Base-by-base conservation (phyloP, 2,113 vertebrate genomes). In the Myiopsitta monachus region DNA sequence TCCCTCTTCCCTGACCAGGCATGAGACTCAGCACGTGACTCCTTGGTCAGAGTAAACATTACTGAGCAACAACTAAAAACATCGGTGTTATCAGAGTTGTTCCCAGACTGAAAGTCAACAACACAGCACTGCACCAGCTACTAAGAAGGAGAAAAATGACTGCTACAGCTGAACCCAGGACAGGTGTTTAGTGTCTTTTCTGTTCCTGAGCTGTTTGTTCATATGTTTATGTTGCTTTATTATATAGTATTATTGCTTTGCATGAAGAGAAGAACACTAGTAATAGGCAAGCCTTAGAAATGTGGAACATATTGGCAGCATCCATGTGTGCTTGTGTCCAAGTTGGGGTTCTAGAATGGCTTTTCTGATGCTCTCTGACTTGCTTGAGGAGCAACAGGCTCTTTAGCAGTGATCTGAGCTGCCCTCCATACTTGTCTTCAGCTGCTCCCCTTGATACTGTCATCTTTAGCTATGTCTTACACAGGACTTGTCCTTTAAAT, bases 261-360 rank as follows among this genome's bases (percentile, higher is more conserved):
- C 19, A 6, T 17, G 16, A 69, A 52, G 16, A 52, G 38, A 24
- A 14, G 31, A 68, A 15, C 41, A 10, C n/a, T 63, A 26, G 7
- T 31, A 17, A 8, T 22, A 12, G 52, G 18, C 27, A 28, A 41
- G 17, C 18, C 41, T 64, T 26, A 18, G 55, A 36, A 52, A 41
- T 7, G 2, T 10, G 19, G 41, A 39, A 30, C 4, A 6, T 26
- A 10, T 19, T 19, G 5, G n/a, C n/a, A 30, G 55, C 57, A 26
- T 27, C 43, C 18, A 5, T 2, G 3, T 9, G 2, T 14, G 47
- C 73, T 55, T 2, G 1, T 41, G 10, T 30, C 22, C 54, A 36
- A 18, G 1, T 2, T 47, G 36, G 57, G 24, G 3, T 22, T 47
- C n/a, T 47, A 14, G n/a, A 30, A 36, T 57, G 54, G 27, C 41